These are phyloP conservation scores for Tetrao urogallus DNA, from an alignment of 2,113 vertebrate genomes.

Conservation along the genomic window DNA sequence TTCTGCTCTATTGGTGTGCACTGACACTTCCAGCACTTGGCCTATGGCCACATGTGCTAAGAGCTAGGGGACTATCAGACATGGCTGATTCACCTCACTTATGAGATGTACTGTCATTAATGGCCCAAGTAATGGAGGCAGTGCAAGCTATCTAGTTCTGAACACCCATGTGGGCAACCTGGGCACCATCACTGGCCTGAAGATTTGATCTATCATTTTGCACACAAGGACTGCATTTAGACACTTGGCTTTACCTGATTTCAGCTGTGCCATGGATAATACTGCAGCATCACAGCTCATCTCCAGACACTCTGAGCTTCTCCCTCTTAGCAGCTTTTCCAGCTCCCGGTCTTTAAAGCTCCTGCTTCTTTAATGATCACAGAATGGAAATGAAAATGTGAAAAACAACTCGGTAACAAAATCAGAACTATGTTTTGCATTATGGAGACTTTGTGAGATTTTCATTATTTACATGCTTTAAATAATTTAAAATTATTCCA, in stretches of 20 bases:
- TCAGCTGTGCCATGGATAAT: background rate
- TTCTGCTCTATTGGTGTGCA: background rate
- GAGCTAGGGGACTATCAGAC: background rate
- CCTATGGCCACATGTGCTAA: background rate
- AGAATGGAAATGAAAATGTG: background rate
- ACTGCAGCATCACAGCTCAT: background rate
- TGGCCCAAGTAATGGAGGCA: background rate
- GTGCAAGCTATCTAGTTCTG: background rate
- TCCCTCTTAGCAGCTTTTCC: background rate
- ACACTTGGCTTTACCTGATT: background rate
- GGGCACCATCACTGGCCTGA: background rate
- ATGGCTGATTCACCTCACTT: background rate
- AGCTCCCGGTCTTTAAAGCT: background rate
- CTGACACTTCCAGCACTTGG: background rate
- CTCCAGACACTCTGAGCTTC: background rate
- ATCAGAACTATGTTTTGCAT: conserved; percentile 9
- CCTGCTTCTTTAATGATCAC: background rate
- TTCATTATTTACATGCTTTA: background rate
- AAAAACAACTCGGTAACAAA: background rate
- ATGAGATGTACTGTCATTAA: background rate
- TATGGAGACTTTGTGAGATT: background rate
- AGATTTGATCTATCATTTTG: background rate
- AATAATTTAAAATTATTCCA: conserved; percentile 15
- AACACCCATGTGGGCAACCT: background rate
- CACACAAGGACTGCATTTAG: background rate